Base-by-base conservation (phyloP, 2,113 vertebrate species). In the Spilogale gracilis region DNA sequence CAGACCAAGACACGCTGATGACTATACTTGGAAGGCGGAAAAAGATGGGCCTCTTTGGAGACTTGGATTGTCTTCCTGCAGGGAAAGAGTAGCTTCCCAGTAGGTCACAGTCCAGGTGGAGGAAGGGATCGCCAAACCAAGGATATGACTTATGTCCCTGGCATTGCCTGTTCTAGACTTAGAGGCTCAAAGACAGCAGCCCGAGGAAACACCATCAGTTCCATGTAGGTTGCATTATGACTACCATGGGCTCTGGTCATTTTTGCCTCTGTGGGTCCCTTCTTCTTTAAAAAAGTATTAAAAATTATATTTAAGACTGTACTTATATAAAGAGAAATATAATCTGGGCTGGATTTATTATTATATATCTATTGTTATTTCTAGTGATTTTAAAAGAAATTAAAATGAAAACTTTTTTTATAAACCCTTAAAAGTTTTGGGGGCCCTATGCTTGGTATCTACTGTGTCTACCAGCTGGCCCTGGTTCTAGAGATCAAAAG, bases 341-440 rank as follows among this genome's bases (percentile, higher is more conserved):
- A 91, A 80, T 30, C 30, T 48, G 52, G 56, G 7, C 1, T 45
- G 11, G 48, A 50, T 76, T 79, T 2, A 74, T 84, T 74, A 85
- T 27, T 69, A 58, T 76, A 27, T 1, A 85, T 1, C 10, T 12
- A 17, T 78, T 82, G 27, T 52, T 23, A 74, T 60, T 83, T 48
- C 80, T 50, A 38, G 6, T 61, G 20, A 85, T 89, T 94, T 92
- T 48, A 78, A 95, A 86, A 61, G 10, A 73, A 89, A 73, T 74
- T 23, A 89, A 93, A 96, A 60, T 71, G 0, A 80, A 76, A 90
- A 45, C 25, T 67, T 43, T 91, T 92, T 48, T 71, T 17, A 60
- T 9, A 14, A 73, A 10, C 12, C 16, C n/a, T 97, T 67, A 60
- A 30, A 71, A 25, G n/a, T 60, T 23, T 82, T 9, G 0, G 2